A percentile compares a stretch with the other conserved stretches of the same genome.
Evolutionary conservation across 2,888 invertebrate species (phyloP).

Genomic region (Morpho helenor): DNA sequence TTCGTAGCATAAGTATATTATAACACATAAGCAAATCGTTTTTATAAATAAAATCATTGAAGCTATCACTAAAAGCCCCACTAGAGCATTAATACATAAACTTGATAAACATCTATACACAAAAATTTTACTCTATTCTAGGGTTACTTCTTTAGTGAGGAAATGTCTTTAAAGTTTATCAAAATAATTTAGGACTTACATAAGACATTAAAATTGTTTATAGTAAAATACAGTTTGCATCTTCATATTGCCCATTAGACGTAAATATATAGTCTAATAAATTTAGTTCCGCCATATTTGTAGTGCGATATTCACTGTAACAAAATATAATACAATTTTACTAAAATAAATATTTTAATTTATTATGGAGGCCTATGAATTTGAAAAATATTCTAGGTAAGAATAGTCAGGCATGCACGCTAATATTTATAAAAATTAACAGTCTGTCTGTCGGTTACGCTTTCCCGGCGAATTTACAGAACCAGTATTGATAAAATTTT

Average conservation of each 20-base stretch:
- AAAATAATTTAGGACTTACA: constrained; percentile 77
- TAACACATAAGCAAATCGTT: not conserved
- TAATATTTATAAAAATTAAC: too few species aligned
- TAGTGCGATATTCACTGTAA: constrained; percentile 48
- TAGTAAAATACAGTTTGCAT: constrained; percentile 65
- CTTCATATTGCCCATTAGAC: constrained; percentile 63
- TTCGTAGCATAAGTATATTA: not conserved
- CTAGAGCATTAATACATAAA: constrained; percentile 37
- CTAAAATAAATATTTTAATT: not conserved
- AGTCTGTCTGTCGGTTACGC: too few species aligned
- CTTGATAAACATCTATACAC: constrained; percentile 54
- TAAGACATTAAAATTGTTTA: constrained; percentile 48
- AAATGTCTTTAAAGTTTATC: constrained; percentile 69
- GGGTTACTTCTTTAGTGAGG: constrained; percentile 61
- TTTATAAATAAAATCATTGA: constrained; percentile 1
- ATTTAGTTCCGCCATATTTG: constrained; percentile 19
- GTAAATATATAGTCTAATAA: constrained; percentile 41
- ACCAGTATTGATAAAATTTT: too few species aligned
- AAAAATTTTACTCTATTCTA: constrained; percentile 55
- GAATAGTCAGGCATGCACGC: too few species aligned
- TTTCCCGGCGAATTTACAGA: too few species aligned
- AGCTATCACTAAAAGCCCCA: constrained; percentile 49
- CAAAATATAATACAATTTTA: constrained; percentile 24
- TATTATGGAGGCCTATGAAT: constrained; percentile 2
- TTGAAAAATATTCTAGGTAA: not conserved